Evolutionary conservation across 2,888 invertebrate species (phyloP).

Genomic region (Andrena trimmerana): DNA sequence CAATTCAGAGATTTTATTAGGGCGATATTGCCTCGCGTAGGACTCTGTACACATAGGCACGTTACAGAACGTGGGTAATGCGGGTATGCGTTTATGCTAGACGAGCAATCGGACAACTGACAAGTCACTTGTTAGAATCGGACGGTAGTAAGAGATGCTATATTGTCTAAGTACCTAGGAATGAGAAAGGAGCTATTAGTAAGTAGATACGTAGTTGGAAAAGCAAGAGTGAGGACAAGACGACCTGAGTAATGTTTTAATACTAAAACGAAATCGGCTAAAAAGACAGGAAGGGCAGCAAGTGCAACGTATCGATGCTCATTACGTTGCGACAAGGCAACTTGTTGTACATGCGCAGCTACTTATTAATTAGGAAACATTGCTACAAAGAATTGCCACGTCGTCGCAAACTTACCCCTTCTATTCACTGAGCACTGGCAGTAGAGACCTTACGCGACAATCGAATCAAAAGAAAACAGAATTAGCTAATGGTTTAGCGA

Average conservation of each 20-base stretch:
- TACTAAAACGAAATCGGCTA: not conserved
- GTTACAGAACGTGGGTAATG: not conserved
- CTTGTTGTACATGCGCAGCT: constrained; percentile 42
- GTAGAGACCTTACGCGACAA: constrained; percentile 88
- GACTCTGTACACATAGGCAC: no score
- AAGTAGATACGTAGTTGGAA: constrained; percentile 3
- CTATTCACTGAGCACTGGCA: constrained; percentile 93
- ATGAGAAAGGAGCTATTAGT: constrained; percentile 19
- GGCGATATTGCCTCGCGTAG: not conserved
- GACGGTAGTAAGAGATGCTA: not conserved
- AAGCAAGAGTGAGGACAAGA: not conserved
- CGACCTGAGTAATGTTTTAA: not conserved
- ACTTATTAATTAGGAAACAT: constrained; percentile 6
- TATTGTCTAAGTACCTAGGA: not conserved
- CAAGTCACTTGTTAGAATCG: constrained; percentile 1
- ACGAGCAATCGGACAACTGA: not conserved
- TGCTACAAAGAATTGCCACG: constrained; percentile 3
- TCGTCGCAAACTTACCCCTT: constrained; percentile 84
- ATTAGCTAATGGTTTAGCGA: constrained; percentile 66
- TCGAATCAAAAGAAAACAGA: constrained; percentile 79
- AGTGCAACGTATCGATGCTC: not conserved
- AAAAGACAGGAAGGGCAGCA: not conserved
- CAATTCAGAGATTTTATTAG: not conserved
- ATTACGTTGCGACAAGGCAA: not conserved
- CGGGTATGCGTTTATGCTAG: not conserved